Evolutionary conservation across 2,797 vertebrate genomes (phyloP), one percentile per base, ranked within the genome.

Genomic region (Remorina albescens): DNA sequence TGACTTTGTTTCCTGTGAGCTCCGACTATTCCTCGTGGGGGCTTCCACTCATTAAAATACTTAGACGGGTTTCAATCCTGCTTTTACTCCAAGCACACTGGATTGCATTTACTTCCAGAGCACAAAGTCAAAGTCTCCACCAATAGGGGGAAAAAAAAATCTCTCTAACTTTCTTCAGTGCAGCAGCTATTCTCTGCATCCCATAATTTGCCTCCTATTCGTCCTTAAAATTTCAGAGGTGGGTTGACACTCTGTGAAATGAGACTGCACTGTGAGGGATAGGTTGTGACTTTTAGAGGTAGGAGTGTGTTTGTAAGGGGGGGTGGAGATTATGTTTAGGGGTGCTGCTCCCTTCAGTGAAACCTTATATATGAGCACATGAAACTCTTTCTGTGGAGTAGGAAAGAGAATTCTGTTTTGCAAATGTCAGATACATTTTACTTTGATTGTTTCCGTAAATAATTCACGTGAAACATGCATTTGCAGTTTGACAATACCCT

Each of bases 211-310:
- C 86, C 86, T 81, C 78, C 76, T 82, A 68, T 77, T 84, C 77
- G 82, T 76, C 75, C 85, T 72, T 90, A 81, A 91, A 92, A 92
- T 92, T 92, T 91, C 92, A 92, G 90, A 89, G 87, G 83, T 88
- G 85, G 88, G 86, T 86, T 94, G 88, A 88, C 86, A 86, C 80
- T 86, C 73, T 67, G 90, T 81, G 87, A 91, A 93, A 88, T 87
- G 91, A 92, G 86, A 91, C 87, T 75, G 83, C 81, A 80, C 84
- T 70, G 83, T 88, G 80, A 88, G 60, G 78, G 82, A 83, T 81
- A 90, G 89, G 88, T 88, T 86, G 87, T 78, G 88, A 89, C 88
- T 89, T 88, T 71, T 75, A 81, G 87, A 84, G 82, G 87, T 82
- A 85, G 89, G 86, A 82, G 84, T 89, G 78, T 73, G 81, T 87